A percentile compares a stretch with the other conserved stretches of the same genome.
These are phyloP conservation scores for Byasa hedistus DNA, from an alignment of 2,888 invertebrate genomes.

Conservation along the genomic window DNA sequence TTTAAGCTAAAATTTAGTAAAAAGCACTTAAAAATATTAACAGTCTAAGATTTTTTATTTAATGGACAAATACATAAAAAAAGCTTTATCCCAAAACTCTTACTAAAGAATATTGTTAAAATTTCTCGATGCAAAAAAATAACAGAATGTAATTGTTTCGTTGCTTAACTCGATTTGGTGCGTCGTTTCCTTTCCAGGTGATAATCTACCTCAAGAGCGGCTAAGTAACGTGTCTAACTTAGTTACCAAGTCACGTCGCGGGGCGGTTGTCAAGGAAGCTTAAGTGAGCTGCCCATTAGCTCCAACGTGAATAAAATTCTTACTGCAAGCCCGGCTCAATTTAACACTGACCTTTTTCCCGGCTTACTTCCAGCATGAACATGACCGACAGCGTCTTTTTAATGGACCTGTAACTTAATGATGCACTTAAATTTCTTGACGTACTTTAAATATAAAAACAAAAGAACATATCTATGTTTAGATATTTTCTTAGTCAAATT, in stretches of 20 bases:
- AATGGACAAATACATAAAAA: no score
- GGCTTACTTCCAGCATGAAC: background rate
- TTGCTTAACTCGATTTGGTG: no score
- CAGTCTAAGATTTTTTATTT: no score
- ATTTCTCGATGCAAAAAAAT: no score
- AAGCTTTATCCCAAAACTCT: no score
- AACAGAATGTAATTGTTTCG: no score
- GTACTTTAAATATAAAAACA: no score
- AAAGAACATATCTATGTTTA: no score
- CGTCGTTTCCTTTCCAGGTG: background rate
- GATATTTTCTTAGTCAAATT: no score
- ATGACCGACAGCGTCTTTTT: background rate
- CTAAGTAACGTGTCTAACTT: conserved; percentile 9
- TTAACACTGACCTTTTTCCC: background rate
- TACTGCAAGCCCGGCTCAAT: background rate
- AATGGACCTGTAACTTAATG: background rate
- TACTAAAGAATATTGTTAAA: no score
- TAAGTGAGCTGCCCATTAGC: conserved; percentile 21
- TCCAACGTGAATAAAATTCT: conserved; percentile 19
- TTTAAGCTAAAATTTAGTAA: no score
- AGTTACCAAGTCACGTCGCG: conserved; percentile 19
- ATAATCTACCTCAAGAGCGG: background rate
- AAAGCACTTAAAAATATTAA: no score
- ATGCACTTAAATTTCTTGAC: background rate
- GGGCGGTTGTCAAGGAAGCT: conserved; percentile 16